A percentile compares a stretch with the other conserved stretches of the same genome.
These are phyloP conservation scores for Rhinichthys klamathensis DNA, from an alignment of 2,113 vertebrate genomes.

Conservation along the genomic window DNA sequence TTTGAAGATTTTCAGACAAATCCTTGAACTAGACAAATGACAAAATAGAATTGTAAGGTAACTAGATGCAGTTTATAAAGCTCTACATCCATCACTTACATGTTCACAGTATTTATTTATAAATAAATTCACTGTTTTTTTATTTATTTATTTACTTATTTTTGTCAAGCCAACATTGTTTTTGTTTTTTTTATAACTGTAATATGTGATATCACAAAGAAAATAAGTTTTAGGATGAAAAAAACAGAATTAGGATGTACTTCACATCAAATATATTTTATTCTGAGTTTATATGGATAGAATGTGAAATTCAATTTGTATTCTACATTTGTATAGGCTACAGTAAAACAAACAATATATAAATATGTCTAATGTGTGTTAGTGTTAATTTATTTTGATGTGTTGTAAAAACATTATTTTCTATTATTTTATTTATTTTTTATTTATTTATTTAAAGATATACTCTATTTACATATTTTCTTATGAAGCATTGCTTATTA, in stretches of 20 bases:
- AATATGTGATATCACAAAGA: neutral
- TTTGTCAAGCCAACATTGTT: neutral
- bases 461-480: neutral
- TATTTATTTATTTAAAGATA: neutral
- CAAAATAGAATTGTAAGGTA: neutral
- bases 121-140: no score
- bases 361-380: neutral
- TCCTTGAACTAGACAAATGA: conserved; percentile 43
- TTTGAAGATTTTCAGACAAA: conserved; percentile 47
- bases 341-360: neutral
- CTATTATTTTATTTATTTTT: no score
- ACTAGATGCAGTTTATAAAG: neutral
- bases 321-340: neutral
- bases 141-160: no score
- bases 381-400: neutral
- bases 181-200: neutral
- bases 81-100: no score
- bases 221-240: neutral
- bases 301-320: neutral
- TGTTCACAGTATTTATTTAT: neutral
- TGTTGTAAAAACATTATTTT: neutral
- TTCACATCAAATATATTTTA: neutral
- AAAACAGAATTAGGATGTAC: neutral
- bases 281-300: neutral
- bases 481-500: neutral